Conservation (phyloP, 2,113 vertebrate species). For the Eurystomus gularis region DNA sequence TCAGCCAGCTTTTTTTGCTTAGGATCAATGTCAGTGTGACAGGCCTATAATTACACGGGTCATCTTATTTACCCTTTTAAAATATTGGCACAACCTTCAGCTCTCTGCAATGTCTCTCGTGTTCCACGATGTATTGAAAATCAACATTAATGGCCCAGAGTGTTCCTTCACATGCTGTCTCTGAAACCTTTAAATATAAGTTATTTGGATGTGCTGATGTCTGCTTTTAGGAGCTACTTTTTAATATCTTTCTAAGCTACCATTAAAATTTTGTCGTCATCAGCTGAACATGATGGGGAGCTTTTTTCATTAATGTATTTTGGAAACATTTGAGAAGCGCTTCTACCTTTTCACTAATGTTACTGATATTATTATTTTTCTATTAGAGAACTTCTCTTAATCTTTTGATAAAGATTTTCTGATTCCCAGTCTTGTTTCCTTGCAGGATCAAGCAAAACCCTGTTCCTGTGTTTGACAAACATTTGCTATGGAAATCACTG, state of each 20-base stretch:
- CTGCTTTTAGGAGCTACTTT: neutral
- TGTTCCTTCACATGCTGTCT: neutral
- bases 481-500: neutral
- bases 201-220: neutral
- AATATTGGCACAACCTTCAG: neutral
- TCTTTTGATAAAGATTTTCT: neutral
- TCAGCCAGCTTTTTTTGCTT: neutral
- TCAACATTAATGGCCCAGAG: neutral
- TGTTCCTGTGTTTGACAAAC: neutral
- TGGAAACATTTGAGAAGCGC: neutral
- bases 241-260: neutral
- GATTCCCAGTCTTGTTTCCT: neutral
- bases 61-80: neutral
- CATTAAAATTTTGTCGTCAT: neutral
- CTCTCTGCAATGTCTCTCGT: neutral
- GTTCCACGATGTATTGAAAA: neutral
- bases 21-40: neutral
- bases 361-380: neutral
- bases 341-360: neutral
- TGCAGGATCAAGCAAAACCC: neutral
- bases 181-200: neutral
- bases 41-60: neutral
- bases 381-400: neutral
- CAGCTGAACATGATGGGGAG: neutral
- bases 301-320: neutral